phyloP scores from a whole-genome alignment of 2,888 invertebrate genomes.

The Asteroscopus sphinx region DNA sequence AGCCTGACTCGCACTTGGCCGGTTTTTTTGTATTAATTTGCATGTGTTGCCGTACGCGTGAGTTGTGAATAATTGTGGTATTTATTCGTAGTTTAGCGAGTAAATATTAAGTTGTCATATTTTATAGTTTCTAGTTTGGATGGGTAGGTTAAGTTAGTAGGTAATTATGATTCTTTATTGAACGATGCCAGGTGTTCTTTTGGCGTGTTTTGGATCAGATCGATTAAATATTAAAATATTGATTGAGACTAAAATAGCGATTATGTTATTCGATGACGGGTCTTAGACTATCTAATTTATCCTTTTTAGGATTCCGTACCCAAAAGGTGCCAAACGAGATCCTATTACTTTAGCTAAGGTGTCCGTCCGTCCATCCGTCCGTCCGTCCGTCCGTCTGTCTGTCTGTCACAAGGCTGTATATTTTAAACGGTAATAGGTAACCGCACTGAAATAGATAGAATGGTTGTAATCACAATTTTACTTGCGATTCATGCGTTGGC shows the following conservation, averaged over 20 bases:
- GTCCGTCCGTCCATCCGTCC: too few relatives aligned
- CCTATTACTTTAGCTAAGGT: too few relatives aligned
- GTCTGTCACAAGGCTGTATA: too few relatives aligned
- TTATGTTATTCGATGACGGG: slow-evolving; percentile 15
- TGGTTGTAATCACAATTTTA: too few relatives aligned
- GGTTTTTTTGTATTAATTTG: slow-evolving; percentile 52
- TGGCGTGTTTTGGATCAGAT: slow-evolving; percentile 8
- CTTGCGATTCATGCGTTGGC: too few relatives aligned
- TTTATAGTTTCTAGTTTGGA: slow-evolving; percentile 14
- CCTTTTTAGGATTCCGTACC: too few relatives aligned
- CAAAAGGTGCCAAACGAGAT: too few relatives aligned
- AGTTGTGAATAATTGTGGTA: slow-evolving; percentile 38
- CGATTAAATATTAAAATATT: slow-evolving; percentile 7
- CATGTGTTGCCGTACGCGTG: slow-evolving; percentile 43
- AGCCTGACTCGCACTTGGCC: too few relatives aligned
- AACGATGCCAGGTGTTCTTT: slow-evolving; percentile 26
- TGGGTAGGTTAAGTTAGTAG: slow-evolving; percentile 20
- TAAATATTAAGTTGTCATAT: slow-evolving; percentile 20
- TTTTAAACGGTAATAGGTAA: too few relatives aligned
- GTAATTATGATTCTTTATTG: slow-evolving; percentile 22
- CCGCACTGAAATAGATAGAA: too few relatives aligned
- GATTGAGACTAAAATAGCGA: slow-evolving; percentile 7
- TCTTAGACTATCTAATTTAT: too few relatives aligned
- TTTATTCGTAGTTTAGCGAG: slow-evolving; percentile 40
- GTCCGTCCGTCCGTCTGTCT: too few relatives aligned